Conservation (phyloP, 2,113 vertebrate species). For the Mesitornis unicolor region DNA sequence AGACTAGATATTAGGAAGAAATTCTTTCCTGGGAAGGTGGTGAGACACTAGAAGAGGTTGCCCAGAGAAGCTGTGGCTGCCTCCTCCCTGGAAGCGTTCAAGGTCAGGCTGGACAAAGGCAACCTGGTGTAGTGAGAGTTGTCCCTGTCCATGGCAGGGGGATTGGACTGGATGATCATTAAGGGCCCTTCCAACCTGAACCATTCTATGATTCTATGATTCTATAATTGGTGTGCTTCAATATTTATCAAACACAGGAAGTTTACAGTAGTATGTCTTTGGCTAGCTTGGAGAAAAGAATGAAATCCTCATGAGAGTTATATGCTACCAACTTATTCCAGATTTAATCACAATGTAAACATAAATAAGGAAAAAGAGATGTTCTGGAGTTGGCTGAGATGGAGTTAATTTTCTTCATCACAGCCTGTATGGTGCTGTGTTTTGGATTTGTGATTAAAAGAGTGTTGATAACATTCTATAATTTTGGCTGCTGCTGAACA, state of each 20-base stretch:
- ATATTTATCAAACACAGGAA: neutral
- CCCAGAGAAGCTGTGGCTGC: too few species aligned
- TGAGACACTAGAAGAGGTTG: too few species aligned
- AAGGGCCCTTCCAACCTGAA: too few species aligned
- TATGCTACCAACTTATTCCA: neutral
- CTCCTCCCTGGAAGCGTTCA: too few species aligned
- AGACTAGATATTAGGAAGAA: too few species aligned
- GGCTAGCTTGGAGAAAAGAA: neutral
- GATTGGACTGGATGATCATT: too few species aligned
- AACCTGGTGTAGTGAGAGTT: too few species aligned
- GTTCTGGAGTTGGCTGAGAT: neutral
- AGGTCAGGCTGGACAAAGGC: too few species aligned
- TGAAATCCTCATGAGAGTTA: neutral
- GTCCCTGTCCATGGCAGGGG: too few species aligned
- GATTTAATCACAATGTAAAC: neutral
- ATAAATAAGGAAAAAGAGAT: neutral
- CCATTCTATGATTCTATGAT: too few species aligned
- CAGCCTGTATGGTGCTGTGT: accelerated
- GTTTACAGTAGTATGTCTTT: neutral
- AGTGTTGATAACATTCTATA: neutral
- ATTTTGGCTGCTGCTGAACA: neutral
- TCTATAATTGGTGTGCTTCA: too few species aligned
- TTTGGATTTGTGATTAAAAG: neutral
- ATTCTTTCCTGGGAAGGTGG: too few species aligned
- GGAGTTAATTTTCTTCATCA: neutral